phyloP scores from a whole-genome alignment of 2,797 vertebrate species.

The Peromyscus aztecus region DNA sequence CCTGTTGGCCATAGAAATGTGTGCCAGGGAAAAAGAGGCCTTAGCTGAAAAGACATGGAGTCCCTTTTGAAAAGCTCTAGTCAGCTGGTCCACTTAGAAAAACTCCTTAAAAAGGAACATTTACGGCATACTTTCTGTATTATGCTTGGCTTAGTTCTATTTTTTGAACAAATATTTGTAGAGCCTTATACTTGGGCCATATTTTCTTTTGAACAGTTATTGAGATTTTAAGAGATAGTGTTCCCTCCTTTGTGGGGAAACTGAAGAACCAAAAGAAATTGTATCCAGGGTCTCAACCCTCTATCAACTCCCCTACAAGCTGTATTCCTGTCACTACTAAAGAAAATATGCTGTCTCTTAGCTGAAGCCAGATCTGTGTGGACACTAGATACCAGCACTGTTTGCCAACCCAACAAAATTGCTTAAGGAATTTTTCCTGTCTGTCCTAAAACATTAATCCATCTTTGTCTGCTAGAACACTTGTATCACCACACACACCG shows the following conservation, averaged over 20 bases:
- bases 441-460: not conserved
- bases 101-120: conserved; percentile 49
- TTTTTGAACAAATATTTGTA: conserved; percentile 72
- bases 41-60: not conserved
- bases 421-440: not conserved
- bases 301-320: not conserved
- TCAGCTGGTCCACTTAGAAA: conserved; percentile 16
- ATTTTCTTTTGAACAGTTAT: conserved; percentile 57
- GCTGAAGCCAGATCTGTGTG: not conserved
- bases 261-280: not conserved
- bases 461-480: not conserved
- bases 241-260: conserved; percentile 11
- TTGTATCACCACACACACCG: not conserved
- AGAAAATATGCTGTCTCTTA: not conserved
- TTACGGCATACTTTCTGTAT: conserved; percentile 43
- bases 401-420: not conserved
- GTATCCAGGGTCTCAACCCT: not conserved
- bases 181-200: conserved; percentile 39
- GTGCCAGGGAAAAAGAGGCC: conserved; percentile 22
- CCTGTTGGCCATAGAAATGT: not conserved
- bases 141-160: conserved; percentile 51
- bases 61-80: conserved; percentile 44
- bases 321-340: not conserved
- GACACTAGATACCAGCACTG: not conserved
- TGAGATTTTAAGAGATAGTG: conserved; percentile 26